A percentile compares a stretch with the other conserved stretches of the same genome.
phyloP scores from a whole-genome alignment of 2,797 vertebrate genomes.

The Sebastes baramenuke region DNA sequence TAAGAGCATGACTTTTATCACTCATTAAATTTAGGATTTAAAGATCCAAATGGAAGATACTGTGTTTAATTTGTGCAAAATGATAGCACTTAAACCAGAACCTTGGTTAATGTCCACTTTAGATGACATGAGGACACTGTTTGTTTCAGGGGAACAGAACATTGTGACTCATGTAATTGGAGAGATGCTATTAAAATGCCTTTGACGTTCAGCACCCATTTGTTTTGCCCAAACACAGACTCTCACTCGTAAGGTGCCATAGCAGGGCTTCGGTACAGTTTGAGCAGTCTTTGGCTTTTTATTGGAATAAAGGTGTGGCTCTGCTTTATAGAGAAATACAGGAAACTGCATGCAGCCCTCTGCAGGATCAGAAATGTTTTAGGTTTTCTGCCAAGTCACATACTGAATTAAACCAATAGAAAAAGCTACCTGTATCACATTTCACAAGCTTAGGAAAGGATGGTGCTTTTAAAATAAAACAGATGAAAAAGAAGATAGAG shows the following conservation, averaged over 20 bases:
- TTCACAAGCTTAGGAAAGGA: not conserved
- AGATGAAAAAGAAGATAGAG: not conserved
- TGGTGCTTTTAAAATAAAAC: conserved; percentile 1
- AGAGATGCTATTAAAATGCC: not conserved
- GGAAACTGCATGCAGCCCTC: conserved; percentile 15
- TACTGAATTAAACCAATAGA: not conserved
- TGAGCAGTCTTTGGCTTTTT: conserved; percentile 15
- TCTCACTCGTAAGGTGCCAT: not conserved
- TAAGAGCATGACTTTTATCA: not conserved
- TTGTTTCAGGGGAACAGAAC: not conserved
- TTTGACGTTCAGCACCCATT: not conserved
- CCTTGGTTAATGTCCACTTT: not conserved
- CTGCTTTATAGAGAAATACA: conserved; percentile 25
- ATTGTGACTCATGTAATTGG: not conserved
- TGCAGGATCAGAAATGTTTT: conserved; percentile 17
- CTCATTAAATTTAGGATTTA: not conserved
- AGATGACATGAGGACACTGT: not conserved
- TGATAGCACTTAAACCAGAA: not conserved
- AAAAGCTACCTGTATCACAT: not conserved
- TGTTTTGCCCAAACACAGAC: not conserved
- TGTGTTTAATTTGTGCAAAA: not conserved
- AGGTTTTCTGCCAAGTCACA: conserved; percentile 6
- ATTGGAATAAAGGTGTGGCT: conserved; percentile 28
- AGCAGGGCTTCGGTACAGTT: not conserved
- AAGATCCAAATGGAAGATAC: not conserved